These are phyloP conservation scores for Lepeophtheirus nordmannii DNA, from an alignment of 2,888 invertebrate genomes.

Conservation along the genomic window DNA sequence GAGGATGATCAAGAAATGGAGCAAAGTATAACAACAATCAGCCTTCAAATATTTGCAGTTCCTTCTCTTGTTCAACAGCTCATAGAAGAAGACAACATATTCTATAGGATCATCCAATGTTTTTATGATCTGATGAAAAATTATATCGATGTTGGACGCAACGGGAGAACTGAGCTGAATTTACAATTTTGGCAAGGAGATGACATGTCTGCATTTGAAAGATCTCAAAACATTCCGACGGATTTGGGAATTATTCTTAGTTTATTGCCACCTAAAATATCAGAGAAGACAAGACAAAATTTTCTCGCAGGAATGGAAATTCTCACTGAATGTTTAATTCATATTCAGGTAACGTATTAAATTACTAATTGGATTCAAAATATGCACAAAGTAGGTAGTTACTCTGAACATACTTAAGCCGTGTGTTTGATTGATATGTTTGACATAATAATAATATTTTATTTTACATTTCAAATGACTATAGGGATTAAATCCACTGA, in stretches of 20 bases:
- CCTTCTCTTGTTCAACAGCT: constrained; percentile 14
- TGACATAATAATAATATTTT: neutral
- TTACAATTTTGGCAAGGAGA: constrained; percentile 13
- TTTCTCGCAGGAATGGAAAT: constrained; percentile 9
- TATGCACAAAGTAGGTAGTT: neutral
- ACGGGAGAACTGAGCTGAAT: neutral
- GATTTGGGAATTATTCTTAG: neutral
- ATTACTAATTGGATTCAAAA: neutral
- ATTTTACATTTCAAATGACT: neutral
- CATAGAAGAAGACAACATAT: constrained; percentile 9
- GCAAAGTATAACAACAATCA: constrained; percentile 2
- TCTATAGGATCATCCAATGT: neutral
- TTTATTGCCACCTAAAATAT: neutral
- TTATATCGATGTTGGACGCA: neutral
- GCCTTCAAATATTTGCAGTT: constrained; percentile 12
- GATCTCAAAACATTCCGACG: neutral
- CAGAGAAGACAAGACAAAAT: neutral
- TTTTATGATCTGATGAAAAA: neutral
- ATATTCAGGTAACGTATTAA: constrained; percentile 11
- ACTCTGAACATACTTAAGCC: neutral
- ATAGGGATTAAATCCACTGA: neutral
- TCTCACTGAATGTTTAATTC: neutral
- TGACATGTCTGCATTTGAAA: neutral
- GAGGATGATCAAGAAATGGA: constrained; percentile 16
- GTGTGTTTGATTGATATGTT: neutral